Conservation (phyloP, 2,113 vertebrate species). For the Spea bombifrons region DNA sequence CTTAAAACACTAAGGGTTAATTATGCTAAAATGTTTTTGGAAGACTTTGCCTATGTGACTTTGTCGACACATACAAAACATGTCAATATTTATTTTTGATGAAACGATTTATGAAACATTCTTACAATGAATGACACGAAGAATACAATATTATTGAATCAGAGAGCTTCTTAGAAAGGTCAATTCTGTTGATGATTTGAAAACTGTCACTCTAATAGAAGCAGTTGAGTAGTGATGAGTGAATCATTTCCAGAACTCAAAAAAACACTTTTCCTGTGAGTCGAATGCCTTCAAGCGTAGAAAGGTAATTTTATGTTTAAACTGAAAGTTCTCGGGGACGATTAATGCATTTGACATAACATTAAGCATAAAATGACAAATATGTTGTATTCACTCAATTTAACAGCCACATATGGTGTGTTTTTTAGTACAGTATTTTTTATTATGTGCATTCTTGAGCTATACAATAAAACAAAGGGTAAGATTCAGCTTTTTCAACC, state of each 20-base stretch:
- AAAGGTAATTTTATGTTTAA: background rate
- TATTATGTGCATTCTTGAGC: no score
- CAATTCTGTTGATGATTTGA: background rate
- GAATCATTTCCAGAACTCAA: background rate
- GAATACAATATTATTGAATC: constrained; percentile 6
- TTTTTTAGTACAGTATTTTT: no score
- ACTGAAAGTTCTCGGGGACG: background rate
- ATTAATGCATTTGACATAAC: background rate
- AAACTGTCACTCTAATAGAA: background rate
- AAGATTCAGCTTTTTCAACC: no score
- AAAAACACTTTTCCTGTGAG: background rate
- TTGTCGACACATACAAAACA: no score
- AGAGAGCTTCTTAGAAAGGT: background rate
- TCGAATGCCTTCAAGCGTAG: background rate
- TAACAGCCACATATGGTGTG: no score
- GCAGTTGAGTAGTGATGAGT: background rate
- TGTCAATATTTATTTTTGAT: background rate
- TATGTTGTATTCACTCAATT: background rate
- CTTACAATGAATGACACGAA: background rate
- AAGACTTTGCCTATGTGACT: no score
- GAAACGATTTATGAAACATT: background rate
- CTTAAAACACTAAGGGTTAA: no score
- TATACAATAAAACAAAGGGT: no score
- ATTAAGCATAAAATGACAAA: background rate
- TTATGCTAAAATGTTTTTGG: no score